Percentiles rank a stretch among this genome's conserved stretches.
Conservation (phyloP, 2,797 vertebrate species). For the Cyprinella venusta region DNA sequence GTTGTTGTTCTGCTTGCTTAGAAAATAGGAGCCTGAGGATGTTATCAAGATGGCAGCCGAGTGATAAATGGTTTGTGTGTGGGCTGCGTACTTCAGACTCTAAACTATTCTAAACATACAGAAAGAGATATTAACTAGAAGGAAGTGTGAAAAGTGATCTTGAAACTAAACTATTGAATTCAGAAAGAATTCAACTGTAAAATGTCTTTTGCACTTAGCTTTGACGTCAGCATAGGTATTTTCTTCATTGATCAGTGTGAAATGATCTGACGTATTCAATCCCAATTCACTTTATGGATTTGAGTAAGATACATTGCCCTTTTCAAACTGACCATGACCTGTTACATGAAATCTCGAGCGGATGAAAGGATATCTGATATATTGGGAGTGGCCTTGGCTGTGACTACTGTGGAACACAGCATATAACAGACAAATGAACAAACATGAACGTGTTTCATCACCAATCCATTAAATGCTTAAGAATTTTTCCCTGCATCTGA, state of each 20-base stretch:
- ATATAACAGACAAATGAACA: constrained; percentile 17
- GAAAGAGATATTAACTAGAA: not conserved
- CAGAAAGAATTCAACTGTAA: not conserved
- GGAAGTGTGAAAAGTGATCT: not conserved
- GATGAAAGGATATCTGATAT: constrained; percentile 21
- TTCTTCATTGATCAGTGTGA: not conserved
- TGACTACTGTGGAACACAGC: not conserved
- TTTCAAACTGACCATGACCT: not conserved
- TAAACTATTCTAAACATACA: not conserved
- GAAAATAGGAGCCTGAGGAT: not conserved
- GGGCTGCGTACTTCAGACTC: not conserved
- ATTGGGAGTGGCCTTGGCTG: constrained; percentile 22
- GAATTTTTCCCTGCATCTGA: not conserved
- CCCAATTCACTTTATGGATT: not conserved
- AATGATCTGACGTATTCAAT: not conserved
- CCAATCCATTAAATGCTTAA: not conserved
- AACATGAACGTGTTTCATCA: constrained; percentile 16
- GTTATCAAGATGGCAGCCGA: not conserved
- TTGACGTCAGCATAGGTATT: not conserved
- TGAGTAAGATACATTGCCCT: not conserved
- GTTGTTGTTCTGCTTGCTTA: not conserved
- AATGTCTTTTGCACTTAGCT: not conserved
- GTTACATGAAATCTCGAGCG: not conserved
- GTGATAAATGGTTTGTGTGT: not conserved
- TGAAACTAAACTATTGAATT: not conserved